phyloP scores from a whole-genome alignment of 2,797 vertebrate genomes.

The Sebastes trivittatus region DNA sequence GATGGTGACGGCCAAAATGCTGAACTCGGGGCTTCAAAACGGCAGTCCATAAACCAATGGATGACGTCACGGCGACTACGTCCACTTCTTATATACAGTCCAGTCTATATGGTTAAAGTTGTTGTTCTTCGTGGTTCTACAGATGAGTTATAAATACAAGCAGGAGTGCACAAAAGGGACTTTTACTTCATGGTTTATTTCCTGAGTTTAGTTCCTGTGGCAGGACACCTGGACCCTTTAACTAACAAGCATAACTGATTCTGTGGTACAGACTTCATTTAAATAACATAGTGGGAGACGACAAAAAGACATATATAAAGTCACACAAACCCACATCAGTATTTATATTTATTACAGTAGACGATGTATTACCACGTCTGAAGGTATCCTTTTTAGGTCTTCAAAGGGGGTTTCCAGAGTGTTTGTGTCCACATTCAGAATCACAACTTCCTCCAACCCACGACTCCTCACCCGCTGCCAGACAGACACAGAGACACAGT shows the following conservation, averaged over 20 bases:
- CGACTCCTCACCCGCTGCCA: conserved; percentile 83
- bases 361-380: conserved; percentile 84
- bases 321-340: neutral
- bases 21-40: too few relatives aligned
- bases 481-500: conserved; percentile 6
- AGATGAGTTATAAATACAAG: neutral
- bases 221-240: neutral
- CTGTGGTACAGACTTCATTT: neutral
- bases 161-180: neutral
- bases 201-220: neutral
- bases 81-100: too few relatives aligned
- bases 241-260: neutral
- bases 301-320: neutral
- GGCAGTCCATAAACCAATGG: too few relatives aligned
- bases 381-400: conserved; percentile 87
- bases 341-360: conserved; percentile 63
- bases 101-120: too few relatives aligned
- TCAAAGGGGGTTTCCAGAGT: conserved; percentile 88
- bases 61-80: too few relatives aligned
- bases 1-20: too few relatives aligned
- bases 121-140: neutral
- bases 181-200: neutral
- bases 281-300: neutral
- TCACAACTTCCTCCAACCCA: conserved; percentile 89
- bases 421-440: conserved; percentile 91